Base-by-base conservation (phyloP, 2,888 invertebrate genomes). In the Notodromas monacha region DNA sequence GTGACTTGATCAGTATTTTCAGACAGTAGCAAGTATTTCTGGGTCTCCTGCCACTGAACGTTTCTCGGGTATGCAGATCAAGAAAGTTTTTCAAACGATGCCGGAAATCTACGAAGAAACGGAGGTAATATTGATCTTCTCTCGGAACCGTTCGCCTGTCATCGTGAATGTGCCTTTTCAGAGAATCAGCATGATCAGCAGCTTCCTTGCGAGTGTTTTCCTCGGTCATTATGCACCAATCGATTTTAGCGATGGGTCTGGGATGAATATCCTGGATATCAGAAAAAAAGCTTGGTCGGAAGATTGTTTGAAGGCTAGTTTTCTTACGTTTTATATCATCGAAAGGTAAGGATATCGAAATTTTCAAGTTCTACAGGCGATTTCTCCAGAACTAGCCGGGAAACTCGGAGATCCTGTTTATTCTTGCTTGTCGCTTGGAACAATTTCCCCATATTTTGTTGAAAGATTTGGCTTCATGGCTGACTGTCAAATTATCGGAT, bases 211-310 rank as follows among this genome's bases (percentile, higher is more conserved):
- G 35, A 74, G 77, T 0, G 49, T 92, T 31, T 68, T 92, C 45
- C 49, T 79, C 26, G 86, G 86, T 2, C 56, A 61, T 41, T 66
- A 79, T 37, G 84, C 81, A 1, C 68, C 77, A 0, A 77, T 92
- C 30, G 92, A 92, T 49, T 61, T 60, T 37, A 61, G 77, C 0
- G 92, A 92, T 48, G 89, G 68, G 1, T 84, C 84, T 1, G 92
- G 92, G 11, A 92, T 81, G 81, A 92, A 92, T 52, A 54, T 92
- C 12, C 54, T 92, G 40, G 65, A 89, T 47, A 70, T 92, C 30
- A 59, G 54, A 15, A 57, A 52, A 0, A 68, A 67, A 50, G 51
- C 55, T 15, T 89, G 86, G 86, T 61, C 68, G 31, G 52, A 61
- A 16, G 49, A 52, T 12, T 65, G 76, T 39, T 50, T 81, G 11